Evolutionary conservation across 2,113 vertebrate genomes (phyloP).

Genomic region (Apeltes quadracus): DNA sequence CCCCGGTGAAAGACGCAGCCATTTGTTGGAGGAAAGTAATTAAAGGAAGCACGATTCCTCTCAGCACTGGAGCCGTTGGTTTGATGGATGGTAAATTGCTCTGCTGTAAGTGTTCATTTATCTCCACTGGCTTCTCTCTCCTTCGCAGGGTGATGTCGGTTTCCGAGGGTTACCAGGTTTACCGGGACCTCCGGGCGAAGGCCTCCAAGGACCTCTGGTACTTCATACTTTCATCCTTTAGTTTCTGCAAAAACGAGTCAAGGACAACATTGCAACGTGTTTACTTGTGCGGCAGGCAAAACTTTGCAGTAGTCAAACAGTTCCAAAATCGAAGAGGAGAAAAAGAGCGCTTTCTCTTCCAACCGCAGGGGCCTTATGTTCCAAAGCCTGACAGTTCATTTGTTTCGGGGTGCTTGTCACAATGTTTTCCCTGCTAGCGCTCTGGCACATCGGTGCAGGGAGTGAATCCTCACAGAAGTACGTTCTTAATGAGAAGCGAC

Average conservation of each 20-base stretch:
- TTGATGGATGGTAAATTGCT: conserved; percentile 28
- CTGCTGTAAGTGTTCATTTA: conserved; percentile 11
- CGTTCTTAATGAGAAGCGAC: conserved; percentile 58
- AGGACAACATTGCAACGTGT: conserved; percentile 16
- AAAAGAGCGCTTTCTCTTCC: conserved; percentile 12
- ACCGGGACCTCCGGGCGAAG: conserved; percentile 86
- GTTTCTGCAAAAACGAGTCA: conserved; percentile 10
- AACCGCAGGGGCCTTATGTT: conserved; percentile 1
- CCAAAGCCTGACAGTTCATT: conserved; percentile 36
- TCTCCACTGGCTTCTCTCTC: conserved; percentile 13
- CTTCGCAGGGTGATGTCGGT: conserved; percentile 86
- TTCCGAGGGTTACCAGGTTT: conserved; percentile 83
- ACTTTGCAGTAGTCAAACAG: conserved; percentile 8
- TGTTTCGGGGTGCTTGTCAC: conserved; percentile 34
- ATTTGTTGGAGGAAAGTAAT: conserved; percentile 37
- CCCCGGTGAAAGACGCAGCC: background rate
- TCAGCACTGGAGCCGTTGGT: conserved; percentile 10
- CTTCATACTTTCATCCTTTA: conserved; percentile 16
- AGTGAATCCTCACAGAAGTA: conserved; percentile 57
- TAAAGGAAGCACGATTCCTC: conserved; percentile 23
- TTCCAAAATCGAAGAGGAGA: background rate
- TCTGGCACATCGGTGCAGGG: conserved; percentile 33
- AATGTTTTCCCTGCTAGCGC: conserved; percentile 26
- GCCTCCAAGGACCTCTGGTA: conserved; percentile 88
- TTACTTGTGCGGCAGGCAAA: conserved; percentile 22